phyloP scores from a whole-genome alignment of 2,888 invertebrate species.

The Drosophila yooni region DNA sequence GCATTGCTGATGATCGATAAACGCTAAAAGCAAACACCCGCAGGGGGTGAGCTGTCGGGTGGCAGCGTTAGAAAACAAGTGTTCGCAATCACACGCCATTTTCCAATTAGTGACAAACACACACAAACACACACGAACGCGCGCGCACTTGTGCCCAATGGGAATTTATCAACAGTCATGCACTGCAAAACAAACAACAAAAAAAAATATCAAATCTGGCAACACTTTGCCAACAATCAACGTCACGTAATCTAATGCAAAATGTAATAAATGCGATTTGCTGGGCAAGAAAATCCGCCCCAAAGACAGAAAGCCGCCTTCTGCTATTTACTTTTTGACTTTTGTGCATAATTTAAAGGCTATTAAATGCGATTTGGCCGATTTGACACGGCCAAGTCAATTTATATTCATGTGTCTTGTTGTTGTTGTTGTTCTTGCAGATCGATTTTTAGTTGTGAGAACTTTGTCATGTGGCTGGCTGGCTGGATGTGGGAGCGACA shows the following conservation, averaged over 20 bases:
- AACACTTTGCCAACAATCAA: conserved; percentile 55
- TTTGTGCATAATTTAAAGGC: conserved; percentile 72
- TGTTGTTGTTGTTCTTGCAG: conserved; percentile 7
- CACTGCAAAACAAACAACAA: neutral
- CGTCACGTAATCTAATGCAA: conserved; percentile 72
- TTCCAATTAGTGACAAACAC: conserved; percentile 61
- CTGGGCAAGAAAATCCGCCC: conserved; percentile 21
- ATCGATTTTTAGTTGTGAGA: conserved; percentile 47
- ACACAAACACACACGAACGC: conserved; percentile 2
- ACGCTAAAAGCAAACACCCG: conserved; percentile 56
- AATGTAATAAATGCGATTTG: conserved; percentile 74
- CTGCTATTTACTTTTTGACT: conserved; percentile 60
- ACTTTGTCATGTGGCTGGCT: conserved; percentile 59
- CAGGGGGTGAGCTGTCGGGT: conserved; percentile 23
- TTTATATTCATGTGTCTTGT: conserved; percentile 65
- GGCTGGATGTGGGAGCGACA: conserved; percentile 26
- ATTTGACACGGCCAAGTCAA: conserved; percentile 38
- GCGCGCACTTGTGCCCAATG: conserved; percentile 17
- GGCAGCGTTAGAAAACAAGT: conserved; percentile 59
- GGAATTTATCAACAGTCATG: conserved; percentile 49
- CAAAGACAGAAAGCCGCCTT: conserved; percentile 15
- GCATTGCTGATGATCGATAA: conserved; percentile 69
- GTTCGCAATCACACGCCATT: conserved; percentile 76
- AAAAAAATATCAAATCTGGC: conserved; percentile 26
- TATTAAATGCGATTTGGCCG: conserved; percentile 46